A percentile compares a stretch with the other conserved stretches of the same genome.
phyloP scores from a whole-genome alignment of 2,888 invertebrate species.

The Pherbina coryleti region DNA sequence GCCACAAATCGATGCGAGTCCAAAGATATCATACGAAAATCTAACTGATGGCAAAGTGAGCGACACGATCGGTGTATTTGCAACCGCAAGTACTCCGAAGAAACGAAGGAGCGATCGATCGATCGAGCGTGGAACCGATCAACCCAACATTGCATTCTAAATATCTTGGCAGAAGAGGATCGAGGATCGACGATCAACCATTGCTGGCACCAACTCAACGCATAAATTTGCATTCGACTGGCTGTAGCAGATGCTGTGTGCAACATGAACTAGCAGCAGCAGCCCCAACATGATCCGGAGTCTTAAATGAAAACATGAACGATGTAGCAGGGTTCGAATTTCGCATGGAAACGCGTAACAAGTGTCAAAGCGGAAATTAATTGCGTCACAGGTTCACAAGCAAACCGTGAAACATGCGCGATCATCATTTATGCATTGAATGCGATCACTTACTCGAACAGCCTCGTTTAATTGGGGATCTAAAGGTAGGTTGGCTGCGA shows the following conservation, averaged over 20 bases:
- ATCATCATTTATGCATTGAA: conserved; percentile 21
- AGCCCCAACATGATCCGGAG: not conserved
- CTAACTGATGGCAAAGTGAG: conserved; percentile 18
- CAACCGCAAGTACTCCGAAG: not conserved
- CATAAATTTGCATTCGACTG: conserved; percentile 36
- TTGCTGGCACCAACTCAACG: not conserved
- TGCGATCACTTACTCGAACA: conserved; percentile 2
- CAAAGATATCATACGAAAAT: conserved; percentile 4
- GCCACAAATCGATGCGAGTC: conserved; percentile 24
- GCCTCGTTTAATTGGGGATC: not conserved
- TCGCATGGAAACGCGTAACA: conserved; percentile 29
- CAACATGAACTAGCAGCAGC: not conserved
- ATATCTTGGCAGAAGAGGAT: not conserved
- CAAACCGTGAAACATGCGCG: conserved; percentile 20
- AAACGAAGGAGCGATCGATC: too few species aligned
- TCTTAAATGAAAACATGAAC: conserved; percentile 13
- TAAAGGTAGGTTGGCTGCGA: not conserved
- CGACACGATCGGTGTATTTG: not conserved
- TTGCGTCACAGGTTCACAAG: conserved; percentile 29
- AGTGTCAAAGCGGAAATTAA: conserved; percentile 36
- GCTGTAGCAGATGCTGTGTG: not conserved
- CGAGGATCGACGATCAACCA: not conserved
- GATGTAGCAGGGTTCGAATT: conserved; percentile 10
- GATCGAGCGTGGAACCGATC: not conserved
- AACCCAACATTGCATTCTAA: not conserved